Evolutionary conservation across 2,113 vertebrate genomes (phyloP).

Genomic region (Sprattus sprattus): DNA sequence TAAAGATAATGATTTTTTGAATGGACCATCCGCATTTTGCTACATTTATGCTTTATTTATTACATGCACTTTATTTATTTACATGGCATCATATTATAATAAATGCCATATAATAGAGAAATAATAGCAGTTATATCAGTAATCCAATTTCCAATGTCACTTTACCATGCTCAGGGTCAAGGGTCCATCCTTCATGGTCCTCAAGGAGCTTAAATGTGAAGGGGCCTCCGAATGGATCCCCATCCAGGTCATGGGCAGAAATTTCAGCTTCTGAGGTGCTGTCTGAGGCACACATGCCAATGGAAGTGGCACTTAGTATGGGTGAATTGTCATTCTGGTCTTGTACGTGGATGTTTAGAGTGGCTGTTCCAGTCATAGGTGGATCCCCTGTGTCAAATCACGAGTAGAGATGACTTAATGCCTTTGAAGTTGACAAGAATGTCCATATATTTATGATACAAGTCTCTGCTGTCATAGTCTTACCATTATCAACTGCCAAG

Average conservation of each 20-base stretch:
- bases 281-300: conserved; percentile 48
- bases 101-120: not conserved
- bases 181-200: conserved; percentile 56
- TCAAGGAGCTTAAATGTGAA: conserved; percentile 60
- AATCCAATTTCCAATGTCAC: not conserved
- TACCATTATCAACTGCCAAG: conserved; percentile 58
- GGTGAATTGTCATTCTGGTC: conserved; percentile 55
- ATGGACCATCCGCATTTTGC: not conserved
- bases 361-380: conserved; percentile 52
- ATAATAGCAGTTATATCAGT: not conserved
- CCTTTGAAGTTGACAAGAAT: not conserved
- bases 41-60: not conserved
- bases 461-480: not conserved
- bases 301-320: not conserved
- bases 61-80: not conserved
- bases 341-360: conserved; percentile 44
- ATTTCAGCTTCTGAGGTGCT: conserved; percentile 50
- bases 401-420: not conserved
- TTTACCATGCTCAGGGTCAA: conserved; percentile 58
- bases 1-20: not conserved
- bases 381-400: conserved; percentile 42
- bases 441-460: no score
- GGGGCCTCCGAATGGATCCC: conserved; percentile 53
- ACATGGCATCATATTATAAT: not conserved
- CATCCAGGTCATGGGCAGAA: conserved; percentile 58